Conservation (phyloP, 2,113 vertebrate genomes). For the Edolisoma coerulescens region DNA sequence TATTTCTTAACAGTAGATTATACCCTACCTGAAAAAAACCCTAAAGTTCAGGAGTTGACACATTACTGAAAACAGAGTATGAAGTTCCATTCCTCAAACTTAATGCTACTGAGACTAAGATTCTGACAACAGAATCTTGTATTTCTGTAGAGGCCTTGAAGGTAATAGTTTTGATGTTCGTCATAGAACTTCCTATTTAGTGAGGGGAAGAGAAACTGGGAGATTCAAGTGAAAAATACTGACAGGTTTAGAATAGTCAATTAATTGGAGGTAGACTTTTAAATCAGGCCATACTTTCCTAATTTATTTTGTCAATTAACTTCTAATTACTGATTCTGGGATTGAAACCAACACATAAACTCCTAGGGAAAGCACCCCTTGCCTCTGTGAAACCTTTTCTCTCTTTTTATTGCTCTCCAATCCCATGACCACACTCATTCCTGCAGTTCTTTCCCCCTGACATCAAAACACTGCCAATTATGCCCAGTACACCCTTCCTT, state of each 20-base stretch:
- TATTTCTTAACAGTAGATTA: neutral
- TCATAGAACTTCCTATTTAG: neutral
- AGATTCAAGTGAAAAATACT: neutral
- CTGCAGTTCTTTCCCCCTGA: neutral
- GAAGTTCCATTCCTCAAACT: neutral
- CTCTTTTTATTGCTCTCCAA: neutral
- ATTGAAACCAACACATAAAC: neutral
- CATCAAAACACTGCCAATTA: neutral
- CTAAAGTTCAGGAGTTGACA: neutral
- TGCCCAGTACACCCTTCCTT: neutral
- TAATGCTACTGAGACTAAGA: fast-evolving
- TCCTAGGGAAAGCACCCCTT: neutral
- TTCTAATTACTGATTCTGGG: neutral
- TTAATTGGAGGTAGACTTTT: neutral
- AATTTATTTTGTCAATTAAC: neutral
- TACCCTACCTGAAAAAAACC: neutral
- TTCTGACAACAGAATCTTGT: neutral
- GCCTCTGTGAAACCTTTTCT: neutral
- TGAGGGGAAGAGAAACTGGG: neutral
- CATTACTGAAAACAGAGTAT: neutral
- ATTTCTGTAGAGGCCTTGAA: neutral
- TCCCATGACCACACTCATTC: neutral
- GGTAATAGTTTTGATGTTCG: neutral
- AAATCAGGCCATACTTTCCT: neutral
- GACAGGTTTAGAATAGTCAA: neutral